These are phyloP conservation scores for Helleia helle DNA, from an alignment of 2,888 invertebrate species.

Conservation along the genomic window DNA sequence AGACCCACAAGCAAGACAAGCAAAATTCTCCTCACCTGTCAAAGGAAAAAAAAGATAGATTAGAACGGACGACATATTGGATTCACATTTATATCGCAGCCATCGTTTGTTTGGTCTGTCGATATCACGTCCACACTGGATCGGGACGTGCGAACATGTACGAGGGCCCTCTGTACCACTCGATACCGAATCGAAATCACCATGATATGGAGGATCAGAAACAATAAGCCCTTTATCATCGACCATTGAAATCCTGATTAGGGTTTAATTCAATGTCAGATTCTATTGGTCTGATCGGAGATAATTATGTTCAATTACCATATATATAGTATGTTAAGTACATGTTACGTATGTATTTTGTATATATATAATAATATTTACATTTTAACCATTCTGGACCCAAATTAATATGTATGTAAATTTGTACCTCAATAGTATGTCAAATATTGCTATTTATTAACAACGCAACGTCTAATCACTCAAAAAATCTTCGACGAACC, in stretches of 20 bases:
- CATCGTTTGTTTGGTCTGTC: conserved; percentile 24
- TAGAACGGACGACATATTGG: background rate
- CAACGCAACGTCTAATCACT: too few relatives aligned
- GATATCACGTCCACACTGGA: conserved; percentile 25
- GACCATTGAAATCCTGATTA: conserved; percentile 18
- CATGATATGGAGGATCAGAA: conserved; percentile 24
- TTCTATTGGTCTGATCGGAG: background rate
- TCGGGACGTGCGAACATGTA: conserved; percentile 23
- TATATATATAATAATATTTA: too few relatives aligned
- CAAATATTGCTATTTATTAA: too few relatives aligned
- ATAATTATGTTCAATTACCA: too few relatives aligned
- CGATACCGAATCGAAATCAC: conserved; percentile 26
- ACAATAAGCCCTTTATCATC: conserved; percentile 26
- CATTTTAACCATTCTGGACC: too few relatives aligned
- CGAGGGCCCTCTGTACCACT: conserved; percentile 26
- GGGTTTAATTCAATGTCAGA: conserved; percentile 11
- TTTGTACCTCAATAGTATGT: too few relatives aligned
- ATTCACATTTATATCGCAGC: conserved; percentile 1
- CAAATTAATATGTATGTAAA: too few relatives aligned
- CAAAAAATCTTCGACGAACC: too few relatives aligned
- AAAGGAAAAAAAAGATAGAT: background rate
- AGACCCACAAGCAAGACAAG: too few relatives aligned
- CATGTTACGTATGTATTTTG: too few relatives aligned
- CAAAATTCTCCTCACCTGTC: background rate
- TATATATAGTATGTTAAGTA: too few relatives aligned